Conservation (phyloP, 2,113 vertebrate species). For the Planiliza haematocheilus region DNA sequence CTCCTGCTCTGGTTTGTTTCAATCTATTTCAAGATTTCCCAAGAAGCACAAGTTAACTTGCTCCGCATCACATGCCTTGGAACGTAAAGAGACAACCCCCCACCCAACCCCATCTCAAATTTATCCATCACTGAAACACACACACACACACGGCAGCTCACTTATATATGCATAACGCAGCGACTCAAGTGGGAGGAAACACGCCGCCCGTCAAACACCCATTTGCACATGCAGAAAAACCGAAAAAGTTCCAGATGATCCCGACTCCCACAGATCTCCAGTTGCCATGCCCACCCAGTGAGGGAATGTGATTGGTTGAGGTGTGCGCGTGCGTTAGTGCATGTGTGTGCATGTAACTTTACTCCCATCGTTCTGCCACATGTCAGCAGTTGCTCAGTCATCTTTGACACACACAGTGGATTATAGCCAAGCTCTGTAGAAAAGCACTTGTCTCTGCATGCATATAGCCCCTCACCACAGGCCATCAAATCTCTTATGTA, state of each 20-base stretch:
- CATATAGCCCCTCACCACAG: slow-evolving; percentile 32
- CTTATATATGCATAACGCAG: slow-evolving; percentile 6
- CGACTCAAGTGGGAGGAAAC: slow-evolving; percentile 13
- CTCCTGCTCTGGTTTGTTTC: background rate
- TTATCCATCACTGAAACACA: slow-evolving; percentile 2
- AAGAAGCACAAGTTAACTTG: slow-evolving; percentile 29
- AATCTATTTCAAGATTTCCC: slow-evolving; percentile 28
- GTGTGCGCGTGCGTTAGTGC: background rate
- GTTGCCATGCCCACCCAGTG: slow-evolving; percentile 67
- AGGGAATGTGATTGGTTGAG: slow-evolving; percentile 53
- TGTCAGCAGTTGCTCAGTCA: slow-evolving; percentile 70
- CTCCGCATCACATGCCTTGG: slow-evolving; percentile 38
- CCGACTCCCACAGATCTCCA: slow-evolving; percentile 66
- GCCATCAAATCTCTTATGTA: slow-evolving; percentile 35
- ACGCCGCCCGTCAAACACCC: background rate
- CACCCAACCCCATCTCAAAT: too few species aligned
- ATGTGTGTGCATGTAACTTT: slow-evolving; percentile 54
- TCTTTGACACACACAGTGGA: slow-evolving; percentile 45
- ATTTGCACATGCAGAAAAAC: slow-evolving; percentile 10
- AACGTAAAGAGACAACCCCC: slow-evolving; percentile 25
- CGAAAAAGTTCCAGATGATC: slow-evolving; percentile 60
- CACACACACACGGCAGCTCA: background rate
- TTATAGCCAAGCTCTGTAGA: slow-evolving; percentile 38
- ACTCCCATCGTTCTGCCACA: slow-evolving; percentile 65
- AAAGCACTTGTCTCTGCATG: slow-evolving; percentile 42